phyloP scores from a whole-genome alignment of 2,797 vertebrate genomes.

The Oceanodroma leucorhoa region DNA sequence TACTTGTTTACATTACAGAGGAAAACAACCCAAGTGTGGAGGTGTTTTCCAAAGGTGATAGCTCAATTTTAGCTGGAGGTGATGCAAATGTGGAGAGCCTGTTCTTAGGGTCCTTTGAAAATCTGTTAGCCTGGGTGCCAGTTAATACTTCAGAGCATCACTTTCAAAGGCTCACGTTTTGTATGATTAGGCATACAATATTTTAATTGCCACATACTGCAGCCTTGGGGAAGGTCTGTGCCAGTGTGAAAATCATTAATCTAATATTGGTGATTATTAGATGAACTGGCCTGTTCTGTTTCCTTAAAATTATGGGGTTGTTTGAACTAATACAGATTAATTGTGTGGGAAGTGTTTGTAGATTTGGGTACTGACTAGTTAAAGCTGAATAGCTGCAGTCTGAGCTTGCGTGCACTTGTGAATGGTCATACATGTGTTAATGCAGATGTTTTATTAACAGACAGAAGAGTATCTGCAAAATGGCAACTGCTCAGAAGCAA shows the following conservation, averaged over 20 bases:
- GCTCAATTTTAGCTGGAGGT: not conserved
- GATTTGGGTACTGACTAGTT: not conserved
- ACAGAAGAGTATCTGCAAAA: not conserved
- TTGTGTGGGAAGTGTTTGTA: not conserved
- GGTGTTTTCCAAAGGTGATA: fast-evolving
- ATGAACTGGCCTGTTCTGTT: not conserved
- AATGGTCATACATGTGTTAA: fast-evolving
- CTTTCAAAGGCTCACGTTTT: fast-evolving
- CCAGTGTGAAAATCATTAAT: no score
- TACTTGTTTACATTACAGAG: not conserved
- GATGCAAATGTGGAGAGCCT: not conserved
- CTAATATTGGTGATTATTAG: no score
- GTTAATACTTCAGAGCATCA: fast-evolving
- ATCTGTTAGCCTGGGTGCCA: fast-evolving
- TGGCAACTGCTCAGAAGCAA: conserved; percentile 77
- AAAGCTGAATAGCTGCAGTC: not conserved
- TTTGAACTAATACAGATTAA: no score
- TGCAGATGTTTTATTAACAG: not conserved
- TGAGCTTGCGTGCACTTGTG: fast-evolving
- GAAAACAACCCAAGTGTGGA: not conserved
- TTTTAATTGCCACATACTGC: fast-evolving
- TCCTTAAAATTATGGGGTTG: fast-evolving
- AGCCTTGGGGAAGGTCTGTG: no score
- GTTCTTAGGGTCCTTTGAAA: not conserved
- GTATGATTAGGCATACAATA: fast-evolving